Evolutionary conservation across 1,140 invertebrate genomes (phyloP), one percentile per base, ranked within the genome.

Genomic region (Goniozus legneri): DNA sequence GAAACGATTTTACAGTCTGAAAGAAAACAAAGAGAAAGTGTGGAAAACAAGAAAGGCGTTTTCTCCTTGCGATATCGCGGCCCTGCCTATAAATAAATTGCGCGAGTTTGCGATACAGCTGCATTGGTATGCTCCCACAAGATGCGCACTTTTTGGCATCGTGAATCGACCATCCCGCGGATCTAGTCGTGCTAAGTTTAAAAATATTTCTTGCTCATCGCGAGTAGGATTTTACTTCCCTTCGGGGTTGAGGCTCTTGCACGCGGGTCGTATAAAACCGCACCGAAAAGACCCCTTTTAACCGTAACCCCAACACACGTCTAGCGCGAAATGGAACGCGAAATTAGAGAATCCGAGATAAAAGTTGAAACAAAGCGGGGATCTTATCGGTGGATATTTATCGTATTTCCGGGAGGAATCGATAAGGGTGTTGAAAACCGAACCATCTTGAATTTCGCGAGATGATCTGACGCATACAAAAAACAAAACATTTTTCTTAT

Each of bases 31-130:
- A 27, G 4, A 47, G 56, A 58, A 59, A 52, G 41, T 15, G 47
- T 60, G 60, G 61, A 67, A 69, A 69, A 69, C 60, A 68, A 64
- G 62, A 47, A 52, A 56, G 65, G 68, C 67, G 64, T n/a, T n/a
- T n/a, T n/a, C n/a, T n/a, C n/a, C n/a, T 50, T 55, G 50, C 52
- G 61, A 47, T 65, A 64, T 63, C 57, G 56, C 58, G 56, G 60
- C 50, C 53, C 54, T 54, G 62, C 54, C 64, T 69, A 68, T 69
- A 68, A 68, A 69, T 69, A 69, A 60, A 53, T 43, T 52, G 60
- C 67, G 60, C 55, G 58, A 67, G 62, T 62, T 62, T 68, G 64
- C 51, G 58, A 41, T 56, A 54, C 58, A 55, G 55, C 54, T 51
- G 61, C 42, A 47, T 55, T 16, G 32, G 33, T 33, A 46, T 49